A percentile compares a stretch with the other conserved stretches of the same genome.
These are phyloP conservation scores for Saccopteryx leptura DNA, from an alignment of 2,113 vertebrate genomes.

Conservation along the genomic window DNA sequence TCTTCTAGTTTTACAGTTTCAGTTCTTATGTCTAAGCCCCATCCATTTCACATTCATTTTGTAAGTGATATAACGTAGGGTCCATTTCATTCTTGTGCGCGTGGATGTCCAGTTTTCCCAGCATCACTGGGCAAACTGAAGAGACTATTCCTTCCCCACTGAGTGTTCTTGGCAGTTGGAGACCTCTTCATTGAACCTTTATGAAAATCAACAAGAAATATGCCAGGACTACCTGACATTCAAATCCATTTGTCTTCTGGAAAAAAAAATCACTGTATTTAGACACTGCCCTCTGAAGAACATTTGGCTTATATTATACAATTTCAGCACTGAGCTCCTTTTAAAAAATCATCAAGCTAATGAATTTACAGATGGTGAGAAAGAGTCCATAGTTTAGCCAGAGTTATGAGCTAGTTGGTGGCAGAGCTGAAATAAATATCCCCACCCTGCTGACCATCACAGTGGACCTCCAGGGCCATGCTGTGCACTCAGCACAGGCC, in stretches of 20 bases:
- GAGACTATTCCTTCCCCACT: background rate
- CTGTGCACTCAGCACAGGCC: accelerated
- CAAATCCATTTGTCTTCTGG: background rate
- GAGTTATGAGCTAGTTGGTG: background rate
- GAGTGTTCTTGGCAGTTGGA: background rate
- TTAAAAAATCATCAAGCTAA: background rate
- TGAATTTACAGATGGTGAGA: slow-evolving; percentile 2
- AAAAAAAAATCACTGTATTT: background rate
- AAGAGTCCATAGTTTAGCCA: background rate
- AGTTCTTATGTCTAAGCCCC: background rate
- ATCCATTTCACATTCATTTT: background rate
- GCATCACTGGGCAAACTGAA: background rate
- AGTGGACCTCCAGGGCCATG: accelerated
- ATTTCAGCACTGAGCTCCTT: background rate
- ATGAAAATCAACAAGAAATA: slow-evolving; percentile 45
- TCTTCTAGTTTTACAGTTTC: background rate
- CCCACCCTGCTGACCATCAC: no score
- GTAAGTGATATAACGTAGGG: background rate
- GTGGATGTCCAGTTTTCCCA: background rate
- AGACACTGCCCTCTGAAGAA: background rate
- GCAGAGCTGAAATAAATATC: background rate
- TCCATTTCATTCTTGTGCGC: background rate
- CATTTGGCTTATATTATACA: background rate
- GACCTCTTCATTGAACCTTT: background rate
- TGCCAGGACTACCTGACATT: background rate